These are phyloP conservation scores for Catonia carolina DNA, from an alignment of 2,888 invertebrate species.

Conservation along the genomic window DNA sequence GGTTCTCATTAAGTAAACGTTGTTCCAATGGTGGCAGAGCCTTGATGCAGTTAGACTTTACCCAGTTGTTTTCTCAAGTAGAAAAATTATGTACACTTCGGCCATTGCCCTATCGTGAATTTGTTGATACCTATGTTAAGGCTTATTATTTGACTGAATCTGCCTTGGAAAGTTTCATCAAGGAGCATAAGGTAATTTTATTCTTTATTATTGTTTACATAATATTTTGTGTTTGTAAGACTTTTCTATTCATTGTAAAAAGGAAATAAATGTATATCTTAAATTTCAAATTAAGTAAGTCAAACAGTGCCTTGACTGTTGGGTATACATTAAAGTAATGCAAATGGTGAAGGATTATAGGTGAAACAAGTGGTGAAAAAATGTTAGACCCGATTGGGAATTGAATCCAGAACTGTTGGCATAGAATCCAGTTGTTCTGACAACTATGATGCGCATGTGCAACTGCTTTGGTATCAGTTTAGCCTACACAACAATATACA, in stretches of 20 bases:
- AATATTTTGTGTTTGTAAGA: slow-evolving; percentile 9
- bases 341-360: no score
- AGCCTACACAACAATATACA: no score
- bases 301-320: no score
- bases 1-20: slow-evolving; percentile 82
- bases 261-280: no score
- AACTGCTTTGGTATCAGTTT: no score
- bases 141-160: slow-evolving; percentile 90
- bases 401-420: no score
- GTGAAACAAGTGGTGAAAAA: no score
- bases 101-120: slow-evolving; percentile 80
- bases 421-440: no score
- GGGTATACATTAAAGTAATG: no score
- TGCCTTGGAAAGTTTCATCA: slow-evolving; percentile 82
- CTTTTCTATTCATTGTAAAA: background rate
- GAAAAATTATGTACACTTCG: slow-evolving; percentile 78
- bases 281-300: no score
- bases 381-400: no score
- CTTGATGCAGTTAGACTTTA: slow-evolving; percentile 95
- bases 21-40: slow-evolving; percentile 95
- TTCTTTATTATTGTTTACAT: slow-evolving; percentile 25
- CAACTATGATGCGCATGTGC: no score
- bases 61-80: slow-evolving; percentile 84
- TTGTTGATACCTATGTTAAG: slow-evolving; percentile 92
- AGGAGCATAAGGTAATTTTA: slow-evolving; percentile 66